These are phyloP conservation scores for Parelbella ahira DNA, from an alignment of 2,888 invertebrate genomes.

Conservation along the genomic window DNA sequence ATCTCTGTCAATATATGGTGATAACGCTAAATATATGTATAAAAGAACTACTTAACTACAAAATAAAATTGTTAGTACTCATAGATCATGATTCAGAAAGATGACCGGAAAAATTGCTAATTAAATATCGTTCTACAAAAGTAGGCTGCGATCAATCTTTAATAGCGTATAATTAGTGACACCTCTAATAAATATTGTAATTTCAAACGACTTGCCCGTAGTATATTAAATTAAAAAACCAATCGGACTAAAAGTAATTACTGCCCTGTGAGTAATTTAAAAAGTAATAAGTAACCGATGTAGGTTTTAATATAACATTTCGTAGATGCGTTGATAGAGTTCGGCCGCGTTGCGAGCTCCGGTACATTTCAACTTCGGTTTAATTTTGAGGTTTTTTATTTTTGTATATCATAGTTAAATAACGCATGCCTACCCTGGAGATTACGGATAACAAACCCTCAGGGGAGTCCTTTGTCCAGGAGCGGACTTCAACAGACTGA, in stretches of 20 bases:
- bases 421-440: no score
- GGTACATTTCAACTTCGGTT: no score
- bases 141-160: neutral
- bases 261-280: constrained; percentile 25
- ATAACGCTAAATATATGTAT: no score
- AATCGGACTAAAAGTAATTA: constrained; percentile 24
- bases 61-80: no score
- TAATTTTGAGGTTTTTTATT: no score
- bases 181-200: constrained; percentile 5
- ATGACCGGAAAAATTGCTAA: neutral
- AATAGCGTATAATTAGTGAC: constrained; percentile 3
- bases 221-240: constrained; percentile 4
- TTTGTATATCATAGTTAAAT: no score
- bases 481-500: no score
- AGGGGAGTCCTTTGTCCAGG: no score
- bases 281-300: constrained; percentile 19
- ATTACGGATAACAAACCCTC: no score
- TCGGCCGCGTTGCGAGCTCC: neutral
- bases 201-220: neutral
- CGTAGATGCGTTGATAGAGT: neutral
- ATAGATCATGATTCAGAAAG: no score
- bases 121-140: neutral
- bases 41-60: no score
- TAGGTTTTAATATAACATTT: constrained; percentile 1
- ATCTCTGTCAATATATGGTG: no score